phyloP scores from a whole-genome alignment of 2,888 invertebrate species.

The Cotesia congregata region DNA sequence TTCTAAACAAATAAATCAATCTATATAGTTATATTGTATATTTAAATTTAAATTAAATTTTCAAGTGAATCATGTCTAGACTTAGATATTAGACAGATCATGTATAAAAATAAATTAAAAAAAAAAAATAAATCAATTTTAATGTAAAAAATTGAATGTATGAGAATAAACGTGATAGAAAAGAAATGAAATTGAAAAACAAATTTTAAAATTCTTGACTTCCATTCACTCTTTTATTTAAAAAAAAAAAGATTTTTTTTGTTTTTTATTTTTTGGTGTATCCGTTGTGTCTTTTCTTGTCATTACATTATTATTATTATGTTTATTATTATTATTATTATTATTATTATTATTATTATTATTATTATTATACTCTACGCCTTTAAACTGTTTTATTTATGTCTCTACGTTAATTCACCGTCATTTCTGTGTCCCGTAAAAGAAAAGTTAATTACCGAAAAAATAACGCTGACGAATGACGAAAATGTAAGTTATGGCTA shows the following conservation, averaged over 20 bases:
- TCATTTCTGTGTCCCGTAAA: slow-evolving; percentile 40
- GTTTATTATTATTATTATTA: background rate
- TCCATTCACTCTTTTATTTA: background rate
- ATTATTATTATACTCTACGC: slow-evolving; percentile 17
- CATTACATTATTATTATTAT: background rate
- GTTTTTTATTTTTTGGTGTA: slow-evolving; percentile 17
- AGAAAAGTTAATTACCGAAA: slow-evolving; percentile 44
- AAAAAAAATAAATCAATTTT: slow-evolving; percentile 39
- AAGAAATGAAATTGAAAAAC: slow-evolving; percentile 35
- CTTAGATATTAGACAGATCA: slow-evolving; percentile 39
- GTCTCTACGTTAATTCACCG: slow-evolving; percentile 24
- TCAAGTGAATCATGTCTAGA: slow-evolving; percentile 31
- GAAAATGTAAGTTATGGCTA: slow-evolving; percentile 67
- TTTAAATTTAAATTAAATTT: background rate
- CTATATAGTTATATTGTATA: background rate
- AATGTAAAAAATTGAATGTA: slow-evolving; percentile 54
- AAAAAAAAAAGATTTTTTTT: background rate
- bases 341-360: slow-evolving; percentile 14
- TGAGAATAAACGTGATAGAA: slow-evolving; percentile 49
- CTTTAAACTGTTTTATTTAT: background rate
- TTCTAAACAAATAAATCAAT: slow-evolving; percentile 11
- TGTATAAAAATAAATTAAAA: slow-evolving; percentile 32
- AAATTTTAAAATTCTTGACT: slow-evolving; percentile 33
- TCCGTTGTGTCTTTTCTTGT: slow-evolving; percentile 28
- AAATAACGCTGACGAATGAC: slow-evolving; percentile 60